phyloP scores from a whole-genome alignment of 2,113 vertebrate genomes.

The Baryphthengus martii region DNA sequence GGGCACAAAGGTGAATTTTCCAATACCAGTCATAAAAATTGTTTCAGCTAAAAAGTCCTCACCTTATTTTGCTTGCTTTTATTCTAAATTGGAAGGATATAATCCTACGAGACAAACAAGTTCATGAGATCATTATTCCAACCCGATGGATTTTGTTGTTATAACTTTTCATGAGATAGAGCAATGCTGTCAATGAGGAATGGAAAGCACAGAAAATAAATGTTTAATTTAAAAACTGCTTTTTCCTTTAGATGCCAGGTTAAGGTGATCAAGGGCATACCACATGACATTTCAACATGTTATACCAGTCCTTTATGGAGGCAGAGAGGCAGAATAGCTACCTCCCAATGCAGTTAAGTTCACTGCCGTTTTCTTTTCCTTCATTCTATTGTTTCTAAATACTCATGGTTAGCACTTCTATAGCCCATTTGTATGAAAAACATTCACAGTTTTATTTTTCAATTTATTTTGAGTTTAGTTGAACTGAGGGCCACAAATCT shows the following conservation, averaged over 20 bases:
- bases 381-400: neutral
- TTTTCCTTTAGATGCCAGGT: neutral
- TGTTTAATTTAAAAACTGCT: neutral
- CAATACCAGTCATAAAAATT: neutral
- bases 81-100: neutral
- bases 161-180: neutral
- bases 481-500: neutral
- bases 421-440: accelerated
- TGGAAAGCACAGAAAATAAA: neutral
- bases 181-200: neutral
- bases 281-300: neutral
- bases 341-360: neutral
- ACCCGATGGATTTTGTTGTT: neutral
- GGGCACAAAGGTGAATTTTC: neutral
- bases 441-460: neutral
- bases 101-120: neutral
- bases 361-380: neutral
- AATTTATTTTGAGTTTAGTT: neutral
- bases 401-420: neutral
- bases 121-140: neutral
- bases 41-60: neutral
- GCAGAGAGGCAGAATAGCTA: neutral
- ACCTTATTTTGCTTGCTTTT: neutral
- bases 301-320: neutral
- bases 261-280: neutral